Base-by-base conservation (phyloP, 2,113 vertebrate species). In the Dromaius novaehollandiae region DNA sequence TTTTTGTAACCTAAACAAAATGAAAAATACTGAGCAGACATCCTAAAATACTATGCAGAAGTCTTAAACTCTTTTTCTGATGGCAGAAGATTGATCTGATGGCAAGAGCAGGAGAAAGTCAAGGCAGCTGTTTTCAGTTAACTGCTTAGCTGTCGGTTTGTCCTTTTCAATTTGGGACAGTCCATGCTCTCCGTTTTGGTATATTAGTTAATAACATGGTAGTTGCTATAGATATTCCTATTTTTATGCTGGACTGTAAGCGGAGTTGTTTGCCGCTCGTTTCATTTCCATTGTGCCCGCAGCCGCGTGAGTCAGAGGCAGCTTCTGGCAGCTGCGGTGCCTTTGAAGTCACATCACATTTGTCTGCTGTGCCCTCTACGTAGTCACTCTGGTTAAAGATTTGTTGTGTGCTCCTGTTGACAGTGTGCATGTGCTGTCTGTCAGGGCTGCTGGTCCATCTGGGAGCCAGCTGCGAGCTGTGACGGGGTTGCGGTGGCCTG, bases 331-430 rank as follows among this genome's bases (percentile, higher is more conserved):
- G 78, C 38, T 90, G 32, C 40, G 48, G 11, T 65, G 61, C n/a
- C 48, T 79, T 65, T 89, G 56, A 85, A 71, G 50, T 53, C 58
- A 22, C 30, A 14, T 78, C 7, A 10, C 1, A 0, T 84, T 73
- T 25, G 16, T 88, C 36, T 0, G 0, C 20, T 0, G 0, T 65
- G 60, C 53, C 16, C 36, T 87, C 32, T 70, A 1, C 40, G 70
- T 46, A 30, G 25, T 53, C 79, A 73, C 79, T 87, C 28, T 51
- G 42, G n/a, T 2, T 84, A 6, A 71, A 78, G 74, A 11, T 11
- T 56, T 93, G 65, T 73, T 51, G 36, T 51, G 40, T 53, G 36
- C 61, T 85, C 40, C 74, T 53, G 38, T 38, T 92, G 90, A 69
- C 53, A 61, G 11, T 0, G 0, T 73, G 30, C 28, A 1, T 8